Evolutionary conservation across 1,140 invertebrate species (phyloP).

Genomic region (Drosophila pallidifrons): DNA sequence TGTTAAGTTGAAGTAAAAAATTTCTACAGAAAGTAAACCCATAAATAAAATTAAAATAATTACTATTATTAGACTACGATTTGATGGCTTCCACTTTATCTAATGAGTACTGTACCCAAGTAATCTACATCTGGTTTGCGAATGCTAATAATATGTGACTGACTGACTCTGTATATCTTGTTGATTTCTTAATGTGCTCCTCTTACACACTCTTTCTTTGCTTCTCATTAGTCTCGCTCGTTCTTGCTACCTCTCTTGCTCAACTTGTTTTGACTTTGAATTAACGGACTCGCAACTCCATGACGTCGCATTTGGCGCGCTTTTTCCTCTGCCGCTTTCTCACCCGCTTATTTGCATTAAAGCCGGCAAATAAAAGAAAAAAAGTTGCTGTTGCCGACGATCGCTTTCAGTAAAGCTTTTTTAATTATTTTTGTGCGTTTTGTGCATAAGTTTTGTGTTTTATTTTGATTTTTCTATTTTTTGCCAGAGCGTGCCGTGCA

Average conservation of each 20-base stretch:
- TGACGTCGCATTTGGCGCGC: constrained; percentile 49
- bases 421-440: constrained; percentile 9
- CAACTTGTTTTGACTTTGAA: constrained; percentile 42
- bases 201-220: background rate
- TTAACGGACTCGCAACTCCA: constrained; percentile 37
- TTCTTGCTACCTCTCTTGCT: background rate
- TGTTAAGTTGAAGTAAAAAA: too few relatives aligned
- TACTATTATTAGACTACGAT: background rate
- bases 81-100: constrained; percentile 3
- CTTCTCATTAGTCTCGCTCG: constrained; percentile 6
- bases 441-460: constrained; percentile 18
- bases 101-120: constrained; percentile 19
- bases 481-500: too few relatives aligned
- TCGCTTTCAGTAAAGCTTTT: constrained; percentile 35
- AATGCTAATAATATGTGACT: constrained; percentile 3
- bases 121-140: constrained; percentile 5
- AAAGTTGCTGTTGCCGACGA: constrained; percentile 11
- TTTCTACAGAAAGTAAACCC: too few relatives aligned
- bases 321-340: constrained; percentile 23
- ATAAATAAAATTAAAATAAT: background rate
- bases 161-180: background rate
- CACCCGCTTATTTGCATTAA: constrained; percentile 26
- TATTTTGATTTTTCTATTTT: constrained; percentile 4
- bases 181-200: background rate
- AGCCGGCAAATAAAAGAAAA: constrained; percentile 21